These are phyloP conservation scores for Tachysurus fulvidraco DNA, from an alignment of 2,113 vertebrate species.

Conservation along the genomic window DNA sequence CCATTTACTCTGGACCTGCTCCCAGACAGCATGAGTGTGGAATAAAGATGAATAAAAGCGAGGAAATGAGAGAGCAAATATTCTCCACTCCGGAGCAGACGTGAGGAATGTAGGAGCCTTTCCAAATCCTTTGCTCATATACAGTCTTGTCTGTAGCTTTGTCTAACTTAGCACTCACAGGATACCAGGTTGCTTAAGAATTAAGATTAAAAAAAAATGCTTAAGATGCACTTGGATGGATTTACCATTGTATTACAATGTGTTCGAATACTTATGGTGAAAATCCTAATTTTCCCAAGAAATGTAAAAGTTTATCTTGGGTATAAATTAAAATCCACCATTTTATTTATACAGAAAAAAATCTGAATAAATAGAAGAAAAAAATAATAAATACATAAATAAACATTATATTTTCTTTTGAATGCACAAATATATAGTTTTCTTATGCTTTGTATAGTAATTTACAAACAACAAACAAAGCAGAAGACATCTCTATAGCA, in stretches of 20 bases:
- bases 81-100: not conserved
- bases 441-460: not conserved
- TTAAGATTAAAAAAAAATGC: not conserved
- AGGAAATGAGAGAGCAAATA: conserved; percentile 12
- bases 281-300: too few relatives aligned
- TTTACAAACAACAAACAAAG: too few relatives aligned
- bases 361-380: not conserved
- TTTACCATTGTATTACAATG: not conserved
- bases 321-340: not conserved
- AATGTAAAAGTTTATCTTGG: too few relatives aligned
- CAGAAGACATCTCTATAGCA: not conserved
- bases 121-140: not conserved
- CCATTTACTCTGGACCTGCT: not conserved
- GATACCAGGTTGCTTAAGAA: not conserved
- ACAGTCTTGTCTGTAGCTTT: not conserved
- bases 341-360: not conserved
- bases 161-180: not conserved
- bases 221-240: not conserved
- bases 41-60: not conserved
- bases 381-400: too few relatives aligned
- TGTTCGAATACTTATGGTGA: not conserved
- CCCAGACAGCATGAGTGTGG: not conserved
- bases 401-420: not conserved
- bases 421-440: not conserved
- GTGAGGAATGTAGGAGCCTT: conserved; percentile 1